Percentiles rank a stretch among this genome's conserved stretches.
Evolutionary conservation across 2,113 vertebrate species (phyloP).

Genomic region (Podarcis raffonei): DNA sequence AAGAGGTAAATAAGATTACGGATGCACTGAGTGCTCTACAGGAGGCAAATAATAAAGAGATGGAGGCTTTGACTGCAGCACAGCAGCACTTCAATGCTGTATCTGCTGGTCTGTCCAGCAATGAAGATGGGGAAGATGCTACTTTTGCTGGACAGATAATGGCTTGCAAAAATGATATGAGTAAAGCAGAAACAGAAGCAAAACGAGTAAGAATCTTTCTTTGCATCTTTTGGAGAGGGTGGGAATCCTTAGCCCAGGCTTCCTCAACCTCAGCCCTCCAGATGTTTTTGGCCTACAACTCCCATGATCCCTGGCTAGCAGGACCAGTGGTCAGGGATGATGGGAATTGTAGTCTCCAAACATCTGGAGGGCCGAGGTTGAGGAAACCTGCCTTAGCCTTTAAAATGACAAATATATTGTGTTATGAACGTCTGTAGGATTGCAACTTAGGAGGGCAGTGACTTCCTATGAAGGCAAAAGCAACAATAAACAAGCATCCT

Average conservation of each 20-base stretch:
- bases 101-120: constrained; percentile 89
- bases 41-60: constrained; percentile 80
- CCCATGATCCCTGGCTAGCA: no score
- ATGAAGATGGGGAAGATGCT: constrained; percentile 85
- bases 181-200: constrained; percentile 90
- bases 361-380: no score
- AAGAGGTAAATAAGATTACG: constrained; percentile 80
- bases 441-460: not conserved
- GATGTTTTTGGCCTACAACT: no score
- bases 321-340: no score
- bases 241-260: not conserved
- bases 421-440: not conserved
- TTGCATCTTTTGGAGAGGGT: constrained; percentile 3
- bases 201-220: constrained; percentile 84
- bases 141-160: constrained; percentile 93
- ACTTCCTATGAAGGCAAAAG: not conserved
- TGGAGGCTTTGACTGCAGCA: constrained; percentile 77
- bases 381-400: not conserved
- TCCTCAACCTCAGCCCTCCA: no score
- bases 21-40: constrained; percentile 77
- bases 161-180: constrained; percentile 92
- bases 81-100: constrained; percentile 90
- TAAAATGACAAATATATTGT: not conserved
- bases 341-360: no score
- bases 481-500: not conserved